Base-by-base conservation (phyloP, 2,888 invertebrate genomes). In the Proisotoma minuta region DNA sequence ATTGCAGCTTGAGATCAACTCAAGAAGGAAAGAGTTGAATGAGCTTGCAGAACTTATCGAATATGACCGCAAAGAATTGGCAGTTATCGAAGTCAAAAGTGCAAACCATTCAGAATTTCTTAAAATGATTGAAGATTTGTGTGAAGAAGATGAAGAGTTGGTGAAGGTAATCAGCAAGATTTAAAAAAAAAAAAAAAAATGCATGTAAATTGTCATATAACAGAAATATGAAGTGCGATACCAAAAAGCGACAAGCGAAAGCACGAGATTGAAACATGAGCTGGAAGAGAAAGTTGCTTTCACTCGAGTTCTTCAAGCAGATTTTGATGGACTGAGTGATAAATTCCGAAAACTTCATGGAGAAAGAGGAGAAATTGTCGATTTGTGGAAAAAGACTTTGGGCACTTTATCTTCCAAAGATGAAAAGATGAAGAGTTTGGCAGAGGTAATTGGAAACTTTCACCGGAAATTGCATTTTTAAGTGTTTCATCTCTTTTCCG, bases 31-130 rank as follows among this genome's bases (percentile, higher is more conserved):
- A 20, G 28, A 43, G 0, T 39, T 71, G 12, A 63, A 61, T 15
- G 69, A 69, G 24, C 43, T 70, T 8, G 64, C 69, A n/a, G 62
- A 60, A 1, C 57, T 60, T 0, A 67, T 71, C 5, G 63, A 71
- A 24, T 73, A 65, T 53, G 72, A 73, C 34, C 68, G 68, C 52
- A 61, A 60, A 40, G 72, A 71, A 4, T 56, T 73, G 43, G 51
- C 61, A 12, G 60, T 58, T 3, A 66, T 66, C n/a, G 68, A 66
- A 39, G 48, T 64, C 23, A 65, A 63, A 27, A 58, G 62, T 10
- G 53, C 40, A 3, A 66, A 73, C 34, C 65, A 73, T 39, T 70
- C 70, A 39, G 67, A 59, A n/a, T 65, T 70, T 40, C 65, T 73
- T 40, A 53, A 65, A 23, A 60, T 63, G 20, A 58, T 73, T 34